Evolutionary conservation across 2,113 vertebrate genomes (phyloP).

Genomic region (Stigmatopora nigra): DNA sequence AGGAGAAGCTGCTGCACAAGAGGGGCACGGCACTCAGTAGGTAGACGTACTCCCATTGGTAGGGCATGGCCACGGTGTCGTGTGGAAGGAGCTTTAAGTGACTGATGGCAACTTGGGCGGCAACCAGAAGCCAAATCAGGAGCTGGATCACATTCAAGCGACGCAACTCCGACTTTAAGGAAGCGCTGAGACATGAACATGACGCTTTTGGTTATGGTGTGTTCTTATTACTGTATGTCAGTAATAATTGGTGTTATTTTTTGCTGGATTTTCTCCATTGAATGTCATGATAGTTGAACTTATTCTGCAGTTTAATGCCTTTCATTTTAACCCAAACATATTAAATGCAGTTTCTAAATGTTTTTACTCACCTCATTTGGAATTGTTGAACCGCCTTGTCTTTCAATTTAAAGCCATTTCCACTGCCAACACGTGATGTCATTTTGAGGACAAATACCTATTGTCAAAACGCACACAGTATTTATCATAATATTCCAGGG

Average conservation of each 20-base stretch:
- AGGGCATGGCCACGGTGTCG: conserved; percentile 86
- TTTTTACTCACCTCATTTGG: conserved; percentile 81
- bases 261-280: no score
- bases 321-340: no score
- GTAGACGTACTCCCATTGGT: conserved; percentile 97
- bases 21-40: conserved; percentile 73
- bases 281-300: no score
- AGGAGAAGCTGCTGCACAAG: conserved; percentile 77
- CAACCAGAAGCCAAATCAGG: conserved; percentile 82
- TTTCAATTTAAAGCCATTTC: conserved; percentile 80
- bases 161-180: conserved; percentile 86
- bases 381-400: conserved; percentile 79
- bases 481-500: background rate
- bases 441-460: conserved; percentile 59
- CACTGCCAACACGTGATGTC: conserved; percentile 85
- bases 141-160: conserved; percentile 87
- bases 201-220: background rate
- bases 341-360: no score
- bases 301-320: no score
- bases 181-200: conserved; percentile 67
- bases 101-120: conserved; percentile 80
- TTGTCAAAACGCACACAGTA: background rate
- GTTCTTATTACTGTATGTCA: background rate
- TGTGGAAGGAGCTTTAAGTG: conserved; percentile 81
- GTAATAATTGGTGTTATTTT: background rate